Conservation (phyloP, 2,113 vertebrate genomes). For the Gnathonemus longibarbis region DNA sequence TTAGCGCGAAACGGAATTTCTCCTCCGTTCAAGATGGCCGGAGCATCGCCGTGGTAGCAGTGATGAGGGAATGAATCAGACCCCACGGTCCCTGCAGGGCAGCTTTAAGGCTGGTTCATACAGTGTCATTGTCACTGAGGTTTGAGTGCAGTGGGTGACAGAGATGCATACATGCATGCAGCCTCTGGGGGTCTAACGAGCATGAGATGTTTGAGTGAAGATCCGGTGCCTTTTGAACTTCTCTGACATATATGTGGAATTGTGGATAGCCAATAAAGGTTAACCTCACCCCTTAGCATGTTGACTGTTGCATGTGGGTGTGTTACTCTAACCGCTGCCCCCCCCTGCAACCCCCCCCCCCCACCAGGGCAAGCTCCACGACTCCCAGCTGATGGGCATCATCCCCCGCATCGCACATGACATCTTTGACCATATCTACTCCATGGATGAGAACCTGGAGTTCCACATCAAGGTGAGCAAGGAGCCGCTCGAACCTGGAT, state of each 20-base stretch:
- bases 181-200: not conserved
- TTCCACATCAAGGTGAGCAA: slow-evolving; percentile 89
- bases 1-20: not conserved
- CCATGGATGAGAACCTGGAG: slow-evolving; percentile 96
- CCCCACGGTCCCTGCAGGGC: not conserved
- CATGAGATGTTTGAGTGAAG: not conserved
- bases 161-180: not conserved
- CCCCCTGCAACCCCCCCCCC: not conserved
- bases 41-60: not conserved
- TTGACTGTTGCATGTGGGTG: not conserved
- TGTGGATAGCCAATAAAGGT: not conserved
- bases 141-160: not conserved
- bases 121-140: not conserved
- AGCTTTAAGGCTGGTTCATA: not conserved
- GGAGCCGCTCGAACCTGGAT: not conserved
- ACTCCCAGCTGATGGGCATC: slow-evolving; percentile 81
- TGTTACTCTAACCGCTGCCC: not conserved
- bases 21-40: slow-evolving; percentile 8
- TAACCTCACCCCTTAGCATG: not conserved
- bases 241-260: not conserved
- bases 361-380: slow-evolving; percentile 80
- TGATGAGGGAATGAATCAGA: not conserved
- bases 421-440: slow-evolving; percentile 97
- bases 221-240: not conserved
- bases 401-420: slow-evolving; percentile 88